Evolutionary conservation across 2,888 invertebrate species (phyloP).

Genomic region (Acleris holmiana): DNA sequence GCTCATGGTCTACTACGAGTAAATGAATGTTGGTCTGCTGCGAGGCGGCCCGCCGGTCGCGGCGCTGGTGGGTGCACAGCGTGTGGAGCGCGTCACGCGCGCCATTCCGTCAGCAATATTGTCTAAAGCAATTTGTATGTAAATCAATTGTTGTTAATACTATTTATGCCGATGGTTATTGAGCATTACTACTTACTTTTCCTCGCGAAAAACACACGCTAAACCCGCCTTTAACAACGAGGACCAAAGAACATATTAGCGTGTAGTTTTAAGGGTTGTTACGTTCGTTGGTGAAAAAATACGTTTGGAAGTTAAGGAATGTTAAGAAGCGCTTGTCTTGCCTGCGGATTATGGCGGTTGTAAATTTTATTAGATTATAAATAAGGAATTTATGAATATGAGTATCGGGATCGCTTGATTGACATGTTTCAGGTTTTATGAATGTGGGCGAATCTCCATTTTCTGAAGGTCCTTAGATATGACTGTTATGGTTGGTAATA

Average conservation of each 20-base stretch:
- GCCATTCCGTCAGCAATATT: slow-evolving; percentile 83
- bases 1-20: too few relatives aligned
- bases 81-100: slow-evolving; percentile 75
- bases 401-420: slow-evolving; percentile 51
- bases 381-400: slow-evolving; percentile 70
- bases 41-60: slow-evolving; percentile 40
- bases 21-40: too few relatives aligned
- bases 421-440: slow-evolving; percentile 30
- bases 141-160: slow-evolving; percentile 84
- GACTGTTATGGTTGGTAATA: background rate
- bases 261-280: slow-evolving; percentile 44
- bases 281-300: slow-evolving; percentile 62
- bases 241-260: slow-evolving; percentile 47
- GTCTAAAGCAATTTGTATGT: slow-evolving; percentile 85
- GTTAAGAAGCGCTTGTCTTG: slow-evolving; percentile 74
- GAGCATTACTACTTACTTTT: slow-evolving; percentile 79
- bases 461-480: background rate
- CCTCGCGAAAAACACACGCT: slow-evolving; percentile 48
- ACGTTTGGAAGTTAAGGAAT: slow-evolving; percentile 68
- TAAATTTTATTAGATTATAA: slow-evolving; percentile 81
- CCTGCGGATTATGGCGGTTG: slow-evolving; percentile 65
- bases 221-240: slow-evolving; percentile 47
- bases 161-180: slow-evolving; percentile 82
- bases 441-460: background rate
- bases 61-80: slow-evolving; percentile 56